phyloP scores from a whole-genome alignment of 2,888 invertebrate species.

The Agrotis segetum region DNA sequence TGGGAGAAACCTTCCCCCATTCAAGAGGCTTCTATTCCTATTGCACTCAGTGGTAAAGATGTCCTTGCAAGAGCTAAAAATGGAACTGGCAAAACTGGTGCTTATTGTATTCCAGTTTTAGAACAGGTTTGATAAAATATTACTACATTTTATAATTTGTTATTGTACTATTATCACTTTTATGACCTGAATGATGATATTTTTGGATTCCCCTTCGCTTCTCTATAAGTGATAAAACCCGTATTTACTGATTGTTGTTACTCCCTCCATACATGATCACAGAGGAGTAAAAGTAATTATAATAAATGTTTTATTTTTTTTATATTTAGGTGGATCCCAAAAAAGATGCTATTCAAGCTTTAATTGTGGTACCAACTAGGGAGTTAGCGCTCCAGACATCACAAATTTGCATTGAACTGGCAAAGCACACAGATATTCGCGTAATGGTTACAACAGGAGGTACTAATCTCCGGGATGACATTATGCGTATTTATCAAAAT shows the following conservation, averaged over 20 bases:
- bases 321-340: slow-evolving; percentile 93
- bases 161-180: neutral
- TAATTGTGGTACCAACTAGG: slow-evolving; percentile 99
- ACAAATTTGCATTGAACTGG: slow-evolving; percentile 99
- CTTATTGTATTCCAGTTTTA: slow-evolving; percentile 99
- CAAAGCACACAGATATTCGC: slow-evolving; percentile 99
- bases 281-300: slow-evolving; percentile 11
- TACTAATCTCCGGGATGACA: slow-evolving; percentile 99
- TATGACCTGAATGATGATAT: slow-evolving; percentile 79
- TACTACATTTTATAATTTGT: slow-evolving; percentile 24
- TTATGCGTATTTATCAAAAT: slow-evolving; percentile 99
- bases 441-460: slow-evolving; percentile 99
- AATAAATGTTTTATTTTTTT: slow-evolving; percentile 35
- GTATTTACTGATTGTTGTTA: slow-evolving; percentile 58
- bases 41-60: slow-evolving; percentile 99
- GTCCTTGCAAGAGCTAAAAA: slow-evolving; percentile 99
- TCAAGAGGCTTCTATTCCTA: slow-evolving; percentile 99
- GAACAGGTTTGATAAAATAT: slow-evolving; percentile 92
- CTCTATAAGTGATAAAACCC: slow-evolving; percentile 84
- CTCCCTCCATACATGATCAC: neutral
- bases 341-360: slow-evolving; percentile 98
- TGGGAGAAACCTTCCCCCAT: slow-evolving; percentile 99
- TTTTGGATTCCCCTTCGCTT: slow-evolving; percentile 91
- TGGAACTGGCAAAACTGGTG: slow-evolving; percentile 99
- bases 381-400: slow-evolving; percentile 99